Conservation (phyloP, 2,888 invertebrate species). For the Aphelenchoides bicaudatus region DNA sequence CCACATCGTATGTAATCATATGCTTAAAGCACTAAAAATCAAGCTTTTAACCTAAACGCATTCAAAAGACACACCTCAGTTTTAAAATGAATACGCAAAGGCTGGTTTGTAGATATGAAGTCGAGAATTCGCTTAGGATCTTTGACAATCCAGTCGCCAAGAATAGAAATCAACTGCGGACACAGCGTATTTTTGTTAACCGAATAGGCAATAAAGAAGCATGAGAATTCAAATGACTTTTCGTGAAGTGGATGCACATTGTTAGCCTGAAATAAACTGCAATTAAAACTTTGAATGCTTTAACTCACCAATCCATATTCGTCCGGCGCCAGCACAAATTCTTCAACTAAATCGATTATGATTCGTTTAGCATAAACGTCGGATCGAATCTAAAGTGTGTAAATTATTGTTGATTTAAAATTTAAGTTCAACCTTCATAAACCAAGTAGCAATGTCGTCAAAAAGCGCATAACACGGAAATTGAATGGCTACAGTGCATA, state of each 20-base stretch:
- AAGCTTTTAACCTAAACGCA: neutral
- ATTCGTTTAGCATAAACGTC: neutral
- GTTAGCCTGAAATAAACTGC: neutral
- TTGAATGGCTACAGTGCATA: conserved; percentile 1
- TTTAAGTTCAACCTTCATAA: neutral
- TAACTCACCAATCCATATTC: neutral
- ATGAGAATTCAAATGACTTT: conserved; percentile 2
- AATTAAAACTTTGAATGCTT: neutral
- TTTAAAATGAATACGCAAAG: neutral
- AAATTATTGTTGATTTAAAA: neutral
- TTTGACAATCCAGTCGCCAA: conserved; percentile 14
- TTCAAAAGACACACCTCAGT: conserved; percentile 1
- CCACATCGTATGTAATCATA: conserved; percentile 11
- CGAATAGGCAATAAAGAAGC: conserved; percentile 5
- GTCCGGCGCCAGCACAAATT: conserved; percentile 10
- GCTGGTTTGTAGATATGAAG: neutral
- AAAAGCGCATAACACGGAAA: conserved; percentile 7
- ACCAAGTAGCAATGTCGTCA: conserved; percentile 15
- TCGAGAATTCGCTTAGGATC: neutral
- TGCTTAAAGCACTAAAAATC: neutral
- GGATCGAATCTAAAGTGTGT: neutral
- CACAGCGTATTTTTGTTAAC: neutral
- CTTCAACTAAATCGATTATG: conserved; percentile 3
- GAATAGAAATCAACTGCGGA: conserved; percentile 11
- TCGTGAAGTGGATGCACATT: neutral